These are phyloP conservation scores for Colossoma macropomum DNA, from an alignment of 2,113 vertebrate species.

Conservation along the genomic window DNA sequence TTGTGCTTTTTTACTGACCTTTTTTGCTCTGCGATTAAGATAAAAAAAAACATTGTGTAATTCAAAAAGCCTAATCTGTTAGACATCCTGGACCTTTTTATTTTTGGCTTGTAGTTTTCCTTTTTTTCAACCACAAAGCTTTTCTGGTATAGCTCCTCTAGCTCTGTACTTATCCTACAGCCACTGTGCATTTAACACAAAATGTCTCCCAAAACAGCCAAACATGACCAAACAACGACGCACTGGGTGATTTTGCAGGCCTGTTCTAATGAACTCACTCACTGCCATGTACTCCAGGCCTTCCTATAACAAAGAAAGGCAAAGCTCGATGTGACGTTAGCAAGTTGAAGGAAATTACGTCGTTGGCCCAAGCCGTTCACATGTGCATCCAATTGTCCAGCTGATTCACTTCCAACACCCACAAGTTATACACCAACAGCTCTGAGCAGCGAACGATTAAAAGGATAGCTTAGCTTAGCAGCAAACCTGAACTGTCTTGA, in stretches of 20 bases:
- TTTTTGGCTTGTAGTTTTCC: too few relatives aligned
- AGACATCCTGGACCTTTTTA: too few relatives aligned
- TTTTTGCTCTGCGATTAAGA: too few relatives aligned
- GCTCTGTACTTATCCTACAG: not conserved
- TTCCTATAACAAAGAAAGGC: not conserved
- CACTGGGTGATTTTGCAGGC: not conserved
- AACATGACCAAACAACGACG: not conserved
- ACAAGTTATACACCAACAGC: not conserved
- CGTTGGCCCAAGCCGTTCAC: not conserved
- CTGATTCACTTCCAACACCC: not conserved
- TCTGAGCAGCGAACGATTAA: not conserved
- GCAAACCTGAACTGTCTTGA: not conserved
- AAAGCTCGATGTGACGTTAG: not conserved
- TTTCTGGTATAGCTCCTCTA: too few relatives aligned
- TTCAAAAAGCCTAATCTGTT: too few relatives aligned
- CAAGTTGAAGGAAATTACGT: not conserved
- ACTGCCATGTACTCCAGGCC: not conserved
- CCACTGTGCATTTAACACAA: not conserved
- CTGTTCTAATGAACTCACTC: not conserved
- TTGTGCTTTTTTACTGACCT: too few relatives aligned
- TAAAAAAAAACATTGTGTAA: too few relatives aligned
- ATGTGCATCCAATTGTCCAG: constrained; percentile 13
- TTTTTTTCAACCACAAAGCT: too few relatives aligned
- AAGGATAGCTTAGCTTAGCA: not conserved
- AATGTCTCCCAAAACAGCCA: not conserved